These are phyloP conservation scores for Euthynnus affinis DNA, from an alignment of 2,797 vertebrate species.

Conservation along the genomic window DNA sequence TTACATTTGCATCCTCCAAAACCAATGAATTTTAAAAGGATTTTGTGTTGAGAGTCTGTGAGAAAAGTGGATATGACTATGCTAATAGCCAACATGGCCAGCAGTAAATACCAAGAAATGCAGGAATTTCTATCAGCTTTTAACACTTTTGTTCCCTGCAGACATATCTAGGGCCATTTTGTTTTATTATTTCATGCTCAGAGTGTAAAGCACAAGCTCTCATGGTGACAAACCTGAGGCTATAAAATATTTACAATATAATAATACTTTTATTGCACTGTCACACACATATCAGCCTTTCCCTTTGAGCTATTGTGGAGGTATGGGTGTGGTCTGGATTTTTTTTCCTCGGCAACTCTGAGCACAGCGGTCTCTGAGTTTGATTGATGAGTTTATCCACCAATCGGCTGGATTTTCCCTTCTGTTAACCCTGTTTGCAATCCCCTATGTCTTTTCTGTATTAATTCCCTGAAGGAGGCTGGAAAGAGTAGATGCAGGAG, in stretches of 20 bases:
- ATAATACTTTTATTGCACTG: constrained; percentile 63
- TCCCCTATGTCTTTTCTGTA: constrained; percentile 32
- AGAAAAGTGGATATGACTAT: constrained; percentile 24
- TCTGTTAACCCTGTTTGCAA: constrained; percentile 40
- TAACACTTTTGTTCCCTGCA: constrained; percentile 44
- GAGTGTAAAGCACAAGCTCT: constrained; percentile 49
- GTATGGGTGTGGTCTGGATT: constrained; percentile 41
- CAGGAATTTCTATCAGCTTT: constrained; percentile 46
- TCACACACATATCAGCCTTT: constrained; percentile 42
- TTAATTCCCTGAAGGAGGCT: constrained; percentile 37
- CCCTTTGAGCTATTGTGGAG: constrained; percentile 27
- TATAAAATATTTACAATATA: constrained; percentile 74
- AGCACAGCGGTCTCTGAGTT: constrained; percentile 43
- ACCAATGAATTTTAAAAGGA: constrained; percentile 56
- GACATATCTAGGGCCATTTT: constrained; percentile 41
- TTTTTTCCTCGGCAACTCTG: constrained; percentile 17
- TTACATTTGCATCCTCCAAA: constrained; percentile 31
- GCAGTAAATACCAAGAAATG: constrained; percentile 50
- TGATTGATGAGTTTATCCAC: constrained; percentile 51
- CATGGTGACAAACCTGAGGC: constrained; percentile 52
- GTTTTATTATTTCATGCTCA: constrained; percentile 59
- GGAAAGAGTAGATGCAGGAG: constrained; percentile 21
- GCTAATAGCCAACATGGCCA: constrained; percentile 33
- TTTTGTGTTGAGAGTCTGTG: constrained; percentile 29
- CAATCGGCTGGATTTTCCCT: constrained; percentile 35